Evolutionary conservation across 2,113 vertebrate genomes (phyloP).

Genomic region (Tylochromis polylepis): DNA sequence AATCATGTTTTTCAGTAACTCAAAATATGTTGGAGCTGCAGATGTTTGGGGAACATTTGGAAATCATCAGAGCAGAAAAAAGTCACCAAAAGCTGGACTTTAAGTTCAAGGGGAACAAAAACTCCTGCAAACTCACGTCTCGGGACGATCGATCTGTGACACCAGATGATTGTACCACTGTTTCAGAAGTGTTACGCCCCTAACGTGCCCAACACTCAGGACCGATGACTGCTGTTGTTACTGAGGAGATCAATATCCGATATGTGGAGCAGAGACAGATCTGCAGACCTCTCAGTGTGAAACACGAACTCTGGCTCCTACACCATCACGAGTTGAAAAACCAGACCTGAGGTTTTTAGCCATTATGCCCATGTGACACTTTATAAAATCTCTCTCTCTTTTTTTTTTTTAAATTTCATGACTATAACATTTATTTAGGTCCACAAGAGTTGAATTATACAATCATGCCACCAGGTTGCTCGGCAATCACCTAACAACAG

Average conservation of each 20-base stretch:
- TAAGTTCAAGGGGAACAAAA: background rate
- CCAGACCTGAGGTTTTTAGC: background rate
- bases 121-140: background rate
- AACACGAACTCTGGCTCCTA: background rate
- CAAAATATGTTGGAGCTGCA: accelerated
- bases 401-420: too few species aligned
- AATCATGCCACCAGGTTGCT: too few species aligned
- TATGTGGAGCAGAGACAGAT: accelerated
- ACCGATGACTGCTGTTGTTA: background rate
- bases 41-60: background rate
- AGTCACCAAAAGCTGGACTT: background rate
- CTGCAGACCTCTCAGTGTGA: background rate
- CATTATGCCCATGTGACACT: background rate
- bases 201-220: accelerated
- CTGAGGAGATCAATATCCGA: background rate
- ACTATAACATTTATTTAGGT: background rate
- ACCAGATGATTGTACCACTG: background rate
- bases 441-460: background rate
- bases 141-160: too few species aligned
- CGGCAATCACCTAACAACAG: too few species aligned
- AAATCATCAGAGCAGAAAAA: background rate
- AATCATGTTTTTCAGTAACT: background rate
- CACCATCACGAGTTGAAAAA: background rate
- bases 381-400: background rate
- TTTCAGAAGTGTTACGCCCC: background rate